Conservation (phyloP, 2,113 vertebrate genomes). For the Dipodomys spectabilis region DNA sequence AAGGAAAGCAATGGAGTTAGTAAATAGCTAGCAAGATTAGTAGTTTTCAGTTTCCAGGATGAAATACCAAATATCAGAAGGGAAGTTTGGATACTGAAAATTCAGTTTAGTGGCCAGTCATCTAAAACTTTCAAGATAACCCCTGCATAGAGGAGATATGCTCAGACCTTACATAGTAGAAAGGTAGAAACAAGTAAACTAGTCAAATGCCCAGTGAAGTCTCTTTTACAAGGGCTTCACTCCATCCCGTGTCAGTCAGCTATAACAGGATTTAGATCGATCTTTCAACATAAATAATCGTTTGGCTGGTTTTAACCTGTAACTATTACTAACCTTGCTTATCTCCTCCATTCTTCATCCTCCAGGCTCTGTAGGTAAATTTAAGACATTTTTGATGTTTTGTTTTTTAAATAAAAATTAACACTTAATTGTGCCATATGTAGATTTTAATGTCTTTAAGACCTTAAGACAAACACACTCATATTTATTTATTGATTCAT, state of each 20-base stretch:
- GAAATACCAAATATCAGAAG: not conserved
- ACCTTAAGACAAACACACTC: not conserved
- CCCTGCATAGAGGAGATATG: not conserved
- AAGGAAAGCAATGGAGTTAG: not conserved
- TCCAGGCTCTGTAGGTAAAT: not conserved
- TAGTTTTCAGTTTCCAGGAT: not conserved
- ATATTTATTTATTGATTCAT: not conserved
- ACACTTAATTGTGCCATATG: not conserved
- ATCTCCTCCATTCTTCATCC: not conserved
- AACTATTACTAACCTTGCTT: not conserved
- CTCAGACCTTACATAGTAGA: not conserved
- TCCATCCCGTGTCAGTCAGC: not conserved
- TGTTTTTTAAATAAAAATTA: not conserved
- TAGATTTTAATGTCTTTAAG: not conserved
- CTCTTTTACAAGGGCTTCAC: not conserved
- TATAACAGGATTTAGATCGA: not conserved
- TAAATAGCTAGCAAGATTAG: not conserved
- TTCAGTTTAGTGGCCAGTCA: not conserved
- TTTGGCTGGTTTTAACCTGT: not conserved
- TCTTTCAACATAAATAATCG: not conserved
- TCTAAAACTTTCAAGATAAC: not conserved
- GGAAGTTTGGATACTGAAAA: not conserved
- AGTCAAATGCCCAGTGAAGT: not conserved
- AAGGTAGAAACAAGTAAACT: too few species aligned
- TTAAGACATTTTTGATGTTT: not conserved